These are phyloP conservation scores for Euclidia mi DNA, from an alignment of 2,888 invertebrate species.

Conservation along the genomic window DNA sequence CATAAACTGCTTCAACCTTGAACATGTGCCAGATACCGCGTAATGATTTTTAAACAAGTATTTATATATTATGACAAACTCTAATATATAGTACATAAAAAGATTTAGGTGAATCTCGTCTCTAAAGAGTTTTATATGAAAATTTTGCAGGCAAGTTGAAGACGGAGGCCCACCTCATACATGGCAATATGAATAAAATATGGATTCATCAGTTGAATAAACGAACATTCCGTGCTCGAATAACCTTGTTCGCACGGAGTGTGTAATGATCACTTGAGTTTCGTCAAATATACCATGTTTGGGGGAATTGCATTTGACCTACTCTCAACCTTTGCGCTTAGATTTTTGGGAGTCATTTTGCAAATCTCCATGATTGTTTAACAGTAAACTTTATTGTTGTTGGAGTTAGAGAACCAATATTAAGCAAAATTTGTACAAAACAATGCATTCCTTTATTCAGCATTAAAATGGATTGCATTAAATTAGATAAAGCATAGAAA, in stretches of 20 bases:
- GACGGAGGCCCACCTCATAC: constrained; percentile 65
- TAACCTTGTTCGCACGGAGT: constrained; percentile 67
- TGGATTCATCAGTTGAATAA: constrained; percentile 84
- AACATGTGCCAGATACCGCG: not conserved
- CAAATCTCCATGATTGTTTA: not conserved
- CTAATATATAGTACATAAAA: constrained; percentile 50
- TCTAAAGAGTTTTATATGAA: constrained; percentile 66
- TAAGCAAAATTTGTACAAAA: no score
- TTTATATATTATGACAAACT: constrained; percentile 42
- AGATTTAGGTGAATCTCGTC: constrained; percentile 57
- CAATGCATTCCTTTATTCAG: no score
- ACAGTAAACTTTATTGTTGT: no score
- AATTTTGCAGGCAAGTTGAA: constrained; percentile 56
- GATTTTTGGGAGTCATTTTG: constrained; percentile 26
- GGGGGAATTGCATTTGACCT: constrained; percentile 30
- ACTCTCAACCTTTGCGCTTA: constrained; percentile 14
- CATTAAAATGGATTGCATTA: no score
- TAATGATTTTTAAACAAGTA: constrained; percentile 25
- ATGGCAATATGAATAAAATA: constrained; percentile 84
- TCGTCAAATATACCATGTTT: constrained; percentile 55
- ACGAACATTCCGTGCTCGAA: constrained; percentile 74
- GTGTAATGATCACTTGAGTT: constrained; percentile 69
- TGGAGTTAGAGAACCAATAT: no score
- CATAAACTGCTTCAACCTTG: constrained; percentile 6
- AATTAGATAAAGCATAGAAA: no score